Evolutionary conservation across 2,797 vertebrate genomes (phyloP).

Genomic region (Sarcoramphus papa): DNA sequence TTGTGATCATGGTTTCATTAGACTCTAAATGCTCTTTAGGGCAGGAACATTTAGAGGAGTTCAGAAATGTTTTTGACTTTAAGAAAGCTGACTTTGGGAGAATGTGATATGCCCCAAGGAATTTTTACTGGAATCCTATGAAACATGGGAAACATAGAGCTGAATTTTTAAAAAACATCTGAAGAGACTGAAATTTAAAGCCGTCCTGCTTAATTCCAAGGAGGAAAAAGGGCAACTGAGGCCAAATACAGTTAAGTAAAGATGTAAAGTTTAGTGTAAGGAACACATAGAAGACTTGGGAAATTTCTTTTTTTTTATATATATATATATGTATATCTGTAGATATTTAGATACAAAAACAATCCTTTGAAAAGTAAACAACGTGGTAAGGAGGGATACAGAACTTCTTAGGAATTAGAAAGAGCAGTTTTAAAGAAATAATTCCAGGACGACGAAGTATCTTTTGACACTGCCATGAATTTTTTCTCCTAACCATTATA

Average conservation of each 20-base stretch:
- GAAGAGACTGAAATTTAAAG: conserved; percentile 63
- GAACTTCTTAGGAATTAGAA: background rate
- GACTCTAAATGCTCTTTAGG: conserved; percentile 23
- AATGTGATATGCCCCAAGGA: conserved; percentile 57
- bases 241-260: conserved; percentile 56
- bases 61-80: conserved; percentile 45
- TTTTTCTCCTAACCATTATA: background rate
- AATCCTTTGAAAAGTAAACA: conserved; percentile 30
- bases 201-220: conserved; percentile 31
- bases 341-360: background rate
- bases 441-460: background rate
- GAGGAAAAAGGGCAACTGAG: conserved; percentile 62
- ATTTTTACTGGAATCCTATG: conserved; percentile 36
- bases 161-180: conserved; percentile 56
- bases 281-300: conserved; percentile 22
- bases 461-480: background rate
- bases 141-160: conserved; percentile 59
- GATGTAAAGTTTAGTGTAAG: conserved; percentile 42
- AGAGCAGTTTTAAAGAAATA: background rate
- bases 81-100: conserved; percentile 60
- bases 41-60: conserved; percentile 10
- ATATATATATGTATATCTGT: background rate
- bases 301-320: background rate
- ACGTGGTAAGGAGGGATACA: background rate
- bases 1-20: conserved; percentile 52